Evolutionary conservation across 1,140 invertebrate genomes (phyloP), one percentile per base, ranked within the genome.

Genomic region (Drosophila busckii): DNA sequence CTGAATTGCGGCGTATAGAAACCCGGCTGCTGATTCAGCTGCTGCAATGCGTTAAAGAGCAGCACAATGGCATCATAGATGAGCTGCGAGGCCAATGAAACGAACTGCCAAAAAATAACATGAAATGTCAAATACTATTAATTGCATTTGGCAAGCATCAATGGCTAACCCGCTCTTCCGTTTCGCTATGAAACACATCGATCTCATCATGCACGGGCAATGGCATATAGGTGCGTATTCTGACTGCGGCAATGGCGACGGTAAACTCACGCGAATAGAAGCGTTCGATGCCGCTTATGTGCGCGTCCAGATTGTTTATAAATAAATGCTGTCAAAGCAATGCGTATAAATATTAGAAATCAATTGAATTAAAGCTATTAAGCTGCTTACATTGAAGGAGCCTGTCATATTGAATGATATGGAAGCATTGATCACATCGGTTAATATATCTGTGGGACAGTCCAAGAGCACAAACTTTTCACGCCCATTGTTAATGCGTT

Each of bases 381-480:
- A 25, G 7, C 2, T 37, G 62, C 70, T 59, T 20, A 87, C 85
- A 61, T 85, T 86, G 29, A 87, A 85, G 2, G 83, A 54, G 0
- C 73, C 76, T 0, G 82, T 85, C 84, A 87, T 87, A 41, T 84
- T 87, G 8, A 53, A 85, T 3, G 17, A 35, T 3, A 78, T 69
- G 0, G 84, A 82, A 1, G 68, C 73, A 37, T 83, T 70, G 1
- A 87, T 23, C 10, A 94, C 88, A 1, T 89, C 78, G 0, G 88
- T 58, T 5, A 94, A 88, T 41, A 90, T 90, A 4, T 92, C 89
- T 0, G 89, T 86, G 0, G 88, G 78, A 54, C 94, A 93, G 64
- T 95, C 94, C 2, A 96, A 70, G 15, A 96, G 85, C 9, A 96
- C 91, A 75, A 92, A 90, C 25, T 88, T 89, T 58, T 93, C 91